Evolutionary conservation across 1,140 invertebrate species (phyloP).

Genomic region (Oryctes rhinoceros): DNA sequence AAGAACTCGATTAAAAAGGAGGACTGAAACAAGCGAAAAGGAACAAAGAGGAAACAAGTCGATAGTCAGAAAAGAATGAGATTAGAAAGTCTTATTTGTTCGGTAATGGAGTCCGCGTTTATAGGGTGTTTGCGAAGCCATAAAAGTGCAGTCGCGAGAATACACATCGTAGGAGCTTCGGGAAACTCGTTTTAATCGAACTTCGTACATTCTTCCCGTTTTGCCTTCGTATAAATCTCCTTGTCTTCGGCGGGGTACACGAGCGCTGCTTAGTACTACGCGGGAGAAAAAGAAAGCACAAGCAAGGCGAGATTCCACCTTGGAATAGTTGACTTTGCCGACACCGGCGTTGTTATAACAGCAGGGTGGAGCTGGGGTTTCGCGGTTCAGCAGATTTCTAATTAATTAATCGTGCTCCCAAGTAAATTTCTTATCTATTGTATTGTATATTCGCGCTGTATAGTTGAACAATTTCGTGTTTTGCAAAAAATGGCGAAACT

Average conservation of each 20-base stretch:
- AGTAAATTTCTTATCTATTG: conserved; percentile 16
- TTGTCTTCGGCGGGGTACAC: background rate
- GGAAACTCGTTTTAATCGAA: background rate
- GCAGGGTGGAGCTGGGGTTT: background rate
- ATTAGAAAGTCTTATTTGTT: conserved; percentile 24
- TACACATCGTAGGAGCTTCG: background rate
- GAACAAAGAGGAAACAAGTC: background rate
- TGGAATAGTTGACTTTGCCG: background rate
- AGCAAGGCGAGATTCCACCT: background rate
- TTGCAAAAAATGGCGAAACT: no score
- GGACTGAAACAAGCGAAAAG: background rate
- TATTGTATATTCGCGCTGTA: background rate
- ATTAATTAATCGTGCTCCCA: background rate
- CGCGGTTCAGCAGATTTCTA: conserved; percentile 3
- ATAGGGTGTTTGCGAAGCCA: conserved; percentile 9
- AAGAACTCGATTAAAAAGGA: background rate
- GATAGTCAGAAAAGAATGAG: conserved; percentile 4
- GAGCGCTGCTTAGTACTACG: background rate
- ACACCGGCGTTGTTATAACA: background rate
- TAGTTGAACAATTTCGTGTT: no score
- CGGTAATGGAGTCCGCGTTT: conserved; percentile 21
- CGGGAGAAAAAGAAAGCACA: background rate
- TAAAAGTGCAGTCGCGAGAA: conserved; percentile 13
- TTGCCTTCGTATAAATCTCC: no score
- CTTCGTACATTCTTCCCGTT: background rate